phyloP scores from a whole-genome alignment of 2,888 invertebrate species.

The Epicampocera succincta region DNA sequence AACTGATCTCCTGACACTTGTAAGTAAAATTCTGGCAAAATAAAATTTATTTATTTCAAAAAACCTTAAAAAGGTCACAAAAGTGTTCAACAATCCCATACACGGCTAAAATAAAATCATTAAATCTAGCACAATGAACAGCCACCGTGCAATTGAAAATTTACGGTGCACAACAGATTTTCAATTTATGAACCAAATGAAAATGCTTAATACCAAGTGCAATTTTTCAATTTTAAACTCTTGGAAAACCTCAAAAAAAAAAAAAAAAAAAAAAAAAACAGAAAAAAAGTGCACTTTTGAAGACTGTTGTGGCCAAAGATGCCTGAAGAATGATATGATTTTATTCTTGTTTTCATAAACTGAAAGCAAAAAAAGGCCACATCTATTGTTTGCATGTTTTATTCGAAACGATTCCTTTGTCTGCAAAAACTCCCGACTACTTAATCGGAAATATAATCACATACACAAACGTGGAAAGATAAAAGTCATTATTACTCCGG shows the following conservation, averaged over 20 bases:
- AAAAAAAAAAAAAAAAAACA: not conserved
- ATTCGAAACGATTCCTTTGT: slow-evolving; percentile 31
- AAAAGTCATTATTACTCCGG: slow-evolving; percentile 62
- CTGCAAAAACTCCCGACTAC: slow-evolving; percentile 21
- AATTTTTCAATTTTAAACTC: slow-evolving; percentile 56
- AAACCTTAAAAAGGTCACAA: not conserved
- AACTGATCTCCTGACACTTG: slow-evolving; percentile 51
- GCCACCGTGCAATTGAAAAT: slow-evolving; percentile 27
- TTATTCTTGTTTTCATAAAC: slow-evolving; percentile 20
- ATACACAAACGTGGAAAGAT: slow-evolving; percentile 61
- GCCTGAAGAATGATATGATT: slow-evolving; percentile 50
- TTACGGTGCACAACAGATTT: slow-evolving; percentile 66
- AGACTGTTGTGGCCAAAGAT: slow-evolving; percentile 41
- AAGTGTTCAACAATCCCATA: slow-evolving; percentile 27
- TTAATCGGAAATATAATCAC: not conserved
- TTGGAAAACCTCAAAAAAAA: not conserved
- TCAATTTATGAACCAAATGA: slow-evolving; percentile 63
- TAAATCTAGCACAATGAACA: slow-evolving; percentile 35
- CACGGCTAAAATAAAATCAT: slow-evolving; percentile 58
- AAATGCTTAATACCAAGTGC: slow-evolving; percentile 41
- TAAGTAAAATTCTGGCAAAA: slow-evolving; percentile 42
- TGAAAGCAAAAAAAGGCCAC: slow-evolving; percentile 22
- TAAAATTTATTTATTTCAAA: slow-evolving; percentile 9
- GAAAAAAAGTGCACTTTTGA: slow-evolving; percentile 32
- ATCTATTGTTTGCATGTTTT: slow-evolving; percentile 57